Evolutionary conservation across 2,888 invertebrate species (phyloP), one percentile per base, ranked within the genome.

Genomic region (Tenthredo scrophulariae): DNA sequence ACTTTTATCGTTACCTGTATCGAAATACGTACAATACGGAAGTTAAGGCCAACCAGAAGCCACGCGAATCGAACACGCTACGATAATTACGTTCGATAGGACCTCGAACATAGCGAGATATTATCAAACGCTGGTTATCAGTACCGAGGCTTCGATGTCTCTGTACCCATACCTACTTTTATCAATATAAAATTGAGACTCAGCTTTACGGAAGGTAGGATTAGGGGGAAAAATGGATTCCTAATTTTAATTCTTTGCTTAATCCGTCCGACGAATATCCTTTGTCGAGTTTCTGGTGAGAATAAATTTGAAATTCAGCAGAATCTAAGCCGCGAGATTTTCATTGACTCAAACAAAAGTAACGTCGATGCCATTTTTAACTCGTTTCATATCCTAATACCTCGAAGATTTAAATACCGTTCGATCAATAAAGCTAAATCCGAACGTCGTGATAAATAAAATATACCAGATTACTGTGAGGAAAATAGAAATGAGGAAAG

Each of bases 241-340:
- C 83, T 83, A 83, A 83, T 83, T 83, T 83, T 67, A 83, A 83
- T 83, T 83, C 83, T 54, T 46, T n/a, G 46, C 83, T 50, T 67
- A 83, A 83, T 83, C 67, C 83, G 1, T 33, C 67, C 9, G 33
- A 33, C 33, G 83, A 46, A 67, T 83, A 46, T 50, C 67, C 67
- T 67, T 83, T 70, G 50, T 80, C 83, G 33, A 70, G 43, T 29
- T 67, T 29, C 43, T 5, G 40, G 43, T 33, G 26, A 40, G 18
- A 67, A 83, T 83, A 67, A 83, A 67, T 83, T 83, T 65, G 29
- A 65, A 29, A 83, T 83, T 83, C 83, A 83, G 83, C 83, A 83
- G 13, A 70, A 80, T 80, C 50, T 77, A 18, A 50, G 29, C 40
- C 7, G 1, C 29, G 18, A 26, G 50, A 50, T 77, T 77, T 50